A percentile compares a stretch with the other conserved stretches of the same genome.
Evolutionary conservation across 1,140 invertebrate species (phyloP).

Genomic region (Drosophila chauvacae): DNA sequence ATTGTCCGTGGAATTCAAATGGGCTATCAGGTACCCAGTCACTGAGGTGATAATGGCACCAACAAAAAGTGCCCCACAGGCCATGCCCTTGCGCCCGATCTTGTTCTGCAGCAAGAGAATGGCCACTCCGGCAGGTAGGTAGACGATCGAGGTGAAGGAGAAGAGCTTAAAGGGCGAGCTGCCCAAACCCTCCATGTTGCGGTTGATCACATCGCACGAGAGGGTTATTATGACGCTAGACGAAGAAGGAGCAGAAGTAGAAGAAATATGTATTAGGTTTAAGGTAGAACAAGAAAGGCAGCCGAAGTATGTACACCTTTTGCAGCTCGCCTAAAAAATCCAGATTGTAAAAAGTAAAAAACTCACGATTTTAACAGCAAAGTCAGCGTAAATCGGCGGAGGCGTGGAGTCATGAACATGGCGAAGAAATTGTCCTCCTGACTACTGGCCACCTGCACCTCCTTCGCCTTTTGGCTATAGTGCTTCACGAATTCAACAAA

Average conservation of each 20-base stretch:
- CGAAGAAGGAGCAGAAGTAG: neutral
- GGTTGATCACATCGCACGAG: slow-evolving; percentile 87
- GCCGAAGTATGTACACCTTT: too few species aligned
- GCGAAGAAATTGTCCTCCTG: slow-evolving; percentile 82
- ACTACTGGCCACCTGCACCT: slow-evolving; percentile 26
- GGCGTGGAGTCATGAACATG: slow-evolving; percentile 85
- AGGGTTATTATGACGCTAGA: slow-evolving; percentile 87
- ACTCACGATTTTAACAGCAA: slow-evolving; percentile 87
- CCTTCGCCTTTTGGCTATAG: slow-evolving; percentile 40
- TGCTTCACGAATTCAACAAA: slow-evolving; percentile 77
- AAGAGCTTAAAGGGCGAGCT: slow-evolving; percentile 86
- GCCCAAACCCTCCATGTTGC: slow-evolving; percentile 86
- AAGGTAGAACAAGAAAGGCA: too few species aligned
- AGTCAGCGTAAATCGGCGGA: slow-evolving; percentile 85
- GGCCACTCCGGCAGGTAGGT: slow-evolving; percentile 86
- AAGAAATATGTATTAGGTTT: neutral
- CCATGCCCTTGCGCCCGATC: slow-evolving; percentile 86
- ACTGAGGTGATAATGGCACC: slow-evolving; percentile 85
- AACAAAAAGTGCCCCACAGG: slow-evolving; percentile 85
- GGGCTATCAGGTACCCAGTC: slow-evolving; percentile 63
- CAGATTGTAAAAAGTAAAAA: neutral
- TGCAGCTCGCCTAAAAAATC: too few species aligned
- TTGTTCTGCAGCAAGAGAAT: slow-evolving; percentile 86
- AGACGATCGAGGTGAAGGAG: slow-evolving; percentile 85
- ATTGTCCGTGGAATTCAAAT: slow-evolving; percentile 55